Evolutionary conservation across 2,113 vertebrate genomes (phyloP).

Genomic region (Leptosomus discolor): DNA sequence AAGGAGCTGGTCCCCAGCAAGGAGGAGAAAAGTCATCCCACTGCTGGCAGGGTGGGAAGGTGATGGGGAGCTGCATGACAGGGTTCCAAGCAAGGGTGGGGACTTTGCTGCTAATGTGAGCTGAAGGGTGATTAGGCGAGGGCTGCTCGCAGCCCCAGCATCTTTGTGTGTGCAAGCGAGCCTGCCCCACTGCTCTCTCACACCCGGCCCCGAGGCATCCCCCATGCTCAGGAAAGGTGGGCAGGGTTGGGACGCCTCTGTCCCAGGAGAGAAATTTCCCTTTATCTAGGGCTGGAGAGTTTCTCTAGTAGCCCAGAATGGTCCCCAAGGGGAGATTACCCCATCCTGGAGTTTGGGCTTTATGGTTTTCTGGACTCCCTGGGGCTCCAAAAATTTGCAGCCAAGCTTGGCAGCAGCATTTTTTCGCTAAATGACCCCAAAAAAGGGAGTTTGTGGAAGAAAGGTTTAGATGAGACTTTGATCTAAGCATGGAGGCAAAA

Average conservation of each 20-base stretch:
- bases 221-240: accelerated
- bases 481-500: neutral
- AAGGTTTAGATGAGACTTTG: neutral
- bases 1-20: accelerated
- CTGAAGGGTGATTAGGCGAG: neutral
- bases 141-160: neutral
- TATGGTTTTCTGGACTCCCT: neutral
- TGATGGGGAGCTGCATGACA: neutral
- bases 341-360: neutral
- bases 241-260: neutral
- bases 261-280: neutral
- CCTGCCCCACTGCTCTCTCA: neutral
- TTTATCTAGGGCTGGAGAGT: neutral
- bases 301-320: neutral
- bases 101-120: neutral
- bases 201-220: neutral
- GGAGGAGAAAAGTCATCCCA: neutral
- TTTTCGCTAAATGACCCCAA: neutral
- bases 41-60: neutral
- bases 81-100: neutral
- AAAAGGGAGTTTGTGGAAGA: neutral
- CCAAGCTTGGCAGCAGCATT: neutral
- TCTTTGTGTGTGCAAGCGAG: accelerated
- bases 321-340: neutral
- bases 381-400: neutral